Evolutionary conservation across 2,797 vertebrate species (phyloP).

Genomic region (Euthynnus affinis): DNA sequence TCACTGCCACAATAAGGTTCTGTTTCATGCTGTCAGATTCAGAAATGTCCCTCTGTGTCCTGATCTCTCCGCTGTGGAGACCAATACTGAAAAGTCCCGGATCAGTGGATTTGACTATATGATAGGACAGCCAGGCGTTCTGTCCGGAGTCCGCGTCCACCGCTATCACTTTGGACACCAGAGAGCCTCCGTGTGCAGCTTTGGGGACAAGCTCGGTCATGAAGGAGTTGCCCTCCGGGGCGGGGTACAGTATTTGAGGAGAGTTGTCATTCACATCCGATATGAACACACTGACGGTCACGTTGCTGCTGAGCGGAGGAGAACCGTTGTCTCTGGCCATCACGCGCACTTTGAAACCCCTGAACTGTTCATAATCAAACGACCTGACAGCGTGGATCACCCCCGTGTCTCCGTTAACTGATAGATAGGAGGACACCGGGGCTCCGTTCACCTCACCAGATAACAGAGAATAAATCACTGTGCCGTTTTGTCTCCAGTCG

Average conservation of each 20-base stretch:
- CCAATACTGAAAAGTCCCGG: conserved; percentile 87
- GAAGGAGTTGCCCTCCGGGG: conserved; percentile 65
- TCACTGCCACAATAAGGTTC: conserved; percentile 83
- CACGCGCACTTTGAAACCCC: conserved; percentile 58
- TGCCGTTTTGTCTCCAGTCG: conserved; percentile 71
- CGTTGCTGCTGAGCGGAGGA: conserved; percentile 74
- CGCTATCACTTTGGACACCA: conserved; percentile 80
- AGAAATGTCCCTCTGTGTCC: conserved; percentile 83
- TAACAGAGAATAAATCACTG: conserved; percentile 59
- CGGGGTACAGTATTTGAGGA: conserved; percentile 77
- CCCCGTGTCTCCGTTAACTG: conserved; percentile 60
- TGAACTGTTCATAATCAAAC: conserved; percentile 64
- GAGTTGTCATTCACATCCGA: conserved; percentile 83
- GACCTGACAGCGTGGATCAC: conserved; percentile 64
- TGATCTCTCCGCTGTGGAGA: conserved; percentile 69
- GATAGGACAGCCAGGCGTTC: conserved; percentile 86
- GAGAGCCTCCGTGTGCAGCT: conserved; percentile 62
- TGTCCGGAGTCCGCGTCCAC: conserved; percentile 61
- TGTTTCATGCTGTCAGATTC: conserved; percentile 80
- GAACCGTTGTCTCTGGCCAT: conserved; percentile 67
- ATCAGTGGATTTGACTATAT: conserved; percentile 84
- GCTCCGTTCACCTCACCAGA: not conserved
- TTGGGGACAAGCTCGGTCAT: conserved; percentile 68
- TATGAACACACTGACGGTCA: conserved; percentile 73
- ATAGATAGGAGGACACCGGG: conserved; percentile 45